Percentiles rank a stretch among this genome's conserved stretches.
Evolutionary conservation across 2,797 vertebrate genomes (phyloP).

Genomic region (Esox masquinongy): DNA sequence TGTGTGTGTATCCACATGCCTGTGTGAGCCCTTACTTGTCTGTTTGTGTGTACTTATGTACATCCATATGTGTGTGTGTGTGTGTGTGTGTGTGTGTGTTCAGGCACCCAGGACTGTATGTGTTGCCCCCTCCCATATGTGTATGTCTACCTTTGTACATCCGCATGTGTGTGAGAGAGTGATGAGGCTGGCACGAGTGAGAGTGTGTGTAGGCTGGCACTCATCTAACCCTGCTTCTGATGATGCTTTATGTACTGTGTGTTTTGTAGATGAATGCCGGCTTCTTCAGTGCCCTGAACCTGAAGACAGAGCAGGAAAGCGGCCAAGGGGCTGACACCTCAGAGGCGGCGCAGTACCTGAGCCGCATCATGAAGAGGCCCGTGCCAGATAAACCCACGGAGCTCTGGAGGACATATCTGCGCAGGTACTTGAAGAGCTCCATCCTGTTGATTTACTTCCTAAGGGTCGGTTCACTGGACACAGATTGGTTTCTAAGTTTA

Average conservation of each 20-base stretch:
- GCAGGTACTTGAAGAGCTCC: slow-evolving; percentile 75
- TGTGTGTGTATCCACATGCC: slow-evolving; percentile 12
- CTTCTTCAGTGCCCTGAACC: slow-evolving; percentile 84
- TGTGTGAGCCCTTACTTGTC: slow-evolving; percentile 1
- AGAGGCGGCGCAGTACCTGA: slow-evolving; percentile 85
- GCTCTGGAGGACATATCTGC: slow-evolving; percentile 95
- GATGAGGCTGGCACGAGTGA: too few species aligned
- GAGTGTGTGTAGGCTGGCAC: slow-evolving; percentile 26
- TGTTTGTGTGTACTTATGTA: slow-evolving; percentile 31
- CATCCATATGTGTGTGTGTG: slow-evolving; percentile 35
- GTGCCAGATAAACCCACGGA: slow-evolving; percentile 84
- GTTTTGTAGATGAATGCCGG: slow-evolving; percentile 83
- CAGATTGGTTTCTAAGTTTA: neutral
- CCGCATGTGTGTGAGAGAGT: slow-evolving; percentile 30
- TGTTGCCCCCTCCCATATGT: neutral
- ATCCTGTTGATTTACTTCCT: neutral
- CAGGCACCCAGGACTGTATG: neutral
- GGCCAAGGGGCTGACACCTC: slow-evolving; percentile 69
- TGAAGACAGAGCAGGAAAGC: slow-evolving; percentile 86
- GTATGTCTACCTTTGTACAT: slow-evolving; percentile 10
- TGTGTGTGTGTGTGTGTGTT: slow-evolving; percentile 20
- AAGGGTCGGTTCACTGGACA: neutral
- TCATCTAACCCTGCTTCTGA: slow-evolving; percentile 34
- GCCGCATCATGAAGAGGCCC: slow-evolving; percentile 87
- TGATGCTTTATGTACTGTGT: slow-evolving; percentile 44